Evolutionary conservation across 2,797 vertebrate species (phyloP).

Genomic region (Xerus rutilus): DNA sequence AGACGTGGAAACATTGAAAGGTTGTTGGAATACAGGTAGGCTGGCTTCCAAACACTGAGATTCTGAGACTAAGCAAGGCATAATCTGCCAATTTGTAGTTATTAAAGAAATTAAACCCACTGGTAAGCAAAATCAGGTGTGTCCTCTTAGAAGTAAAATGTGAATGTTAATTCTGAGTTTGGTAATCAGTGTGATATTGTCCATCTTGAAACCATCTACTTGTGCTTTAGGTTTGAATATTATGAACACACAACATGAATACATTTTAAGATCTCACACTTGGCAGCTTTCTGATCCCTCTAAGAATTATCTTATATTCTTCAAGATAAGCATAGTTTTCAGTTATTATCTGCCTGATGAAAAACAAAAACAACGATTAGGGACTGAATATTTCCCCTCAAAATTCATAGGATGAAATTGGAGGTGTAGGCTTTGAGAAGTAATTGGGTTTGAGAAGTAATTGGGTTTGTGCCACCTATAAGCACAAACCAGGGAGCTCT

Average conservation of each 20-base stretch:
- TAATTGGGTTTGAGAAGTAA: neutral
- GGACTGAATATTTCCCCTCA: neutral
- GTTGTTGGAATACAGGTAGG: slow-evolving; percentile 60
- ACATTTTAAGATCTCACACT: slow-evolving; percentile 19
- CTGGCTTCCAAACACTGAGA: slow-evolving; percentile 68
- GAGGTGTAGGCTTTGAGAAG: neutral
- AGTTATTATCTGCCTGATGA: neutral
- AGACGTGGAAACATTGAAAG: neutral
- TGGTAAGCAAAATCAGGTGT: slow-evolving; percentile 64
- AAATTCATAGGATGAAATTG: neutral
- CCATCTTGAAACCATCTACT: slow-evolving; percentile 37
- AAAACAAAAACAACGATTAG: neutral
- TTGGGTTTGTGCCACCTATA: neutral
- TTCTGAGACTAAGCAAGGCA: slow-evolving; percentile 48
- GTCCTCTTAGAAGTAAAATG: neutral
- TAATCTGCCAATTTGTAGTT: slow-evolving; percentile 68
- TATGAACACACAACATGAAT: neutral
- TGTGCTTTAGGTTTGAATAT: neutral
- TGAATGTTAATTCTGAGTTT: slow-evolving; percentile 50
- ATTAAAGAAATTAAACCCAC: slow-evolving; percentile 60
- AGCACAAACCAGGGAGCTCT: neutral
- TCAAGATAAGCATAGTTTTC: neutral
- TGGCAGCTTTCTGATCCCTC: neutral
- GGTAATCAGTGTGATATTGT: slow-evolving; percentile 71
- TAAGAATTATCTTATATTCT: neutral